phyloP scores from a whole-genome alignment of 2,797 vertebrate species.

The Sebastiscus albofasciatus region DNA sequence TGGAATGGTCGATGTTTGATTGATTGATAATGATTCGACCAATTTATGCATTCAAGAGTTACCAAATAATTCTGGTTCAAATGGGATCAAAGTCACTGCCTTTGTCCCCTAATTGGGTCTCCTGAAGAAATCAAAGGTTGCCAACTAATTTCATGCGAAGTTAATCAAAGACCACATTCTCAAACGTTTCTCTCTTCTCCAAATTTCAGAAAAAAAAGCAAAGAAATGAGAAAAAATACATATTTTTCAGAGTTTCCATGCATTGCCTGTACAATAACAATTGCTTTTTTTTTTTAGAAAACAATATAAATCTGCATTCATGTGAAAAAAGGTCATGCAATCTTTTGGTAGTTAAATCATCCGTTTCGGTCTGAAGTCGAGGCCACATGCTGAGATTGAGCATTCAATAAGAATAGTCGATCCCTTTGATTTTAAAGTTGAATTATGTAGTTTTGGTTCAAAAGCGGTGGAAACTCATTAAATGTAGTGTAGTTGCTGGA shows the following conservation, averaged over 20 bases:
- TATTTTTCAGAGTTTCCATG: conserved; percentile 38
- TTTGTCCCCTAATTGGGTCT: background rate
- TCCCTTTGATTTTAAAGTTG: conserved; percentile 4
- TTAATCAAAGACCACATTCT: conserved; percentile 25
- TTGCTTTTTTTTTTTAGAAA: background rate
- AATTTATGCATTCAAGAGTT: background rate
- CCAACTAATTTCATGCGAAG: conserved; percentile 20
- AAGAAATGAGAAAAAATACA: background rate
- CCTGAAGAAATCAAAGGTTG: conserved; percentile 11
- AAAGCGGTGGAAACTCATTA: conserved; percentile 13
- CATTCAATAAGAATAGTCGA: conserved; percentile 11
- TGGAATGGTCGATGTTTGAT: background rate
- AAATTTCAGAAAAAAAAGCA: conserved; percentile 17
- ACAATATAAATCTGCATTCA: background rate
- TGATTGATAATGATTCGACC: background rate
- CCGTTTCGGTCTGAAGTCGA: conserved; percentile 5
- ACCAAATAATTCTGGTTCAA: background rate
- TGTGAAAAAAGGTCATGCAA: conserved; percentile 54
- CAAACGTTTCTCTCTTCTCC: background rate
- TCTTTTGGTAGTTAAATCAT: conserved; percentile 24
- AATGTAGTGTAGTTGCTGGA: conserved; percentile 43
- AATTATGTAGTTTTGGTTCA: conserved; percentile 24
- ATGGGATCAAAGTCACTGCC: background rate
- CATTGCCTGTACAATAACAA: conserved; percentile 17
- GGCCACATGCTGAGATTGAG: conserved; percentile 56